Evolutionary conservation across 2,888 invertebrate species (phyloP).

Genomic region (Leptogaster cylindrica): DNA sequence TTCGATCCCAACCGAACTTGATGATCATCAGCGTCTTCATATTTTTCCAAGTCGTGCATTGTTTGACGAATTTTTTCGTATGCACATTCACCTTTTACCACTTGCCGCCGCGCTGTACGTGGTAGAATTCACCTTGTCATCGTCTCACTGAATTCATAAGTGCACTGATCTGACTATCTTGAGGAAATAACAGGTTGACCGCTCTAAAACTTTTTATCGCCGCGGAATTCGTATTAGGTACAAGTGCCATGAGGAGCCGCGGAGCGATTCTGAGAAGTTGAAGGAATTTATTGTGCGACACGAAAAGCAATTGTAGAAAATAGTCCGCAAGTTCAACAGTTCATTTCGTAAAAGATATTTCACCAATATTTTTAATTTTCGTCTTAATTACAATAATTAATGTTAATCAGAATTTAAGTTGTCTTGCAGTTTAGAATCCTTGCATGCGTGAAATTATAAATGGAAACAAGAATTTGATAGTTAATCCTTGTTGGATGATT

Average conservation of each 20-base stretch:
- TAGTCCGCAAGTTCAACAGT: too few species aligned
- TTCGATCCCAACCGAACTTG: slow-evolving; percentile 7
- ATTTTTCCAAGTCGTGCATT: background rate
- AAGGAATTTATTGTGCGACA: too few species aligned
- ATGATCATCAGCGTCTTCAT: slow-evolving; percentile 10
- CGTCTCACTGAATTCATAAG: slow-evolving; percentile 21
- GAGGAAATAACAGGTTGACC: slow-evolving; percentile 15
- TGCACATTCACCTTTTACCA: slow-evolving; percentile 14
- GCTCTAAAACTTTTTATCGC: slow-evolving; percentile 12
- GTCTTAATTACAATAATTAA: too few species aligned
- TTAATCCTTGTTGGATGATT: too few species aligned
- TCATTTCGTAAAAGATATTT: too few species aligned
- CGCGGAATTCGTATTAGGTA: slow-evolving; percentile 15
- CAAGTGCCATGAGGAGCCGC: background rate
- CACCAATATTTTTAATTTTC: too few species aligned
- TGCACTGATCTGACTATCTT: slow-evolving; percentile 21
- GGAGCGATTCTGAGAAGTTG: too few species aligned
- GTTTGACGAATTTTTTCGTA: slow-evolving; percentile 5
- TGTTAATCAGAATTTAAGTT: too few species aligned
- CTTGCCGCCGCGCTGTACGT: slow-evolving; percentile 1
- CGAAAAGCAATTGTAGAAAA: too few species aligned
- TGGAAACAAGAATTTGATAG: too few species aligned
- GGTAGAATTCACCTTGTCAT: slow-evolving; percentile 19
- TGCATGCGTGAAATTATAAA: too few species aligned
- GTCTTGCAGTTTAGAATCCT: too few species aligned